These are phyloP conservation scores for Drosophila percnosoma DNA, from an alignment of 2,888 invertebrate species.

Conservation along the genomic window DNA sequence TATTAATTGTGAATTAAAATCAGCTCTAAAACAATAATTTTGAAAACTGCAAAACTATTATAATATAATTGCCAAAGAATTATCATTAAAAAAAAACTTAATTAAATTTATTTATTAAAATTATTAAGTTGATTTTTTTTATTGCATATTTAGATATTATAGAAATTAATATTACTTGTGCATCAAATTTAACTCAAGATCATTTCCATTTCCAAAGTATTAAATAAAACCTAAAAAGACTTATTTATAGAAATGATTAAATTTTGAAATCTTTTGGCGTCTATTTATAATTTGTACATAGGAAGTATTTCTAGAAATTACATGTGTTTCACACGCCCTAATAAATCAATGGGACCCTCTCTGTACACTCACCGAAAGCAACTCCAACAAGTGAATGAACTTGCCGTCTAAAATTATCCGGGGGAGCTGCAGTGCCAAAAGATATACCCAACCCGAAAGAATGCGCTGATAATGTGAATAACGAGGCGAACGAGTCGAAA, in stretches of 20 bases:
- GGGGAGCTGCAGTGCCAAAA: slow-evolving; percentile 26
- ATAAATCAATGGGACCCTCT: neutral
- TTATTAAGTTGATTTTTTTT: neutral
- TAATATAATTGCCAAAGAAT: neutral
- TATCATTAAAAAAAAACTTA: neutral
- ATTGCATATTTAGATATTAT: too few species aligned
- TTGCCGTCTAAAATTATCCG: slow-evolving; percentile 59
- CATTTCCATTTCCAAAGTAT: neutral
- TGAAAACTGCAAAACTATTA: neutral
- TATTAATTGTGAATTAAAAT: neutral
- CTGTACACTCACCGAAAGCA: neutral
- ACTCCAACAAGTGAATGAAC: slow-evolving; percentile 73
- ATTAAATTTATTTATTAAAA: neutral
- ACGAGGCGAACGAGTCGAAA: slow-evolving; percentile 38
- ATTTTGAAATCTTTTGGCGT: neutral
- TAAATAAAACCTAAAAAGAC: neutral
- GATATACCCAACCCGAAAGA: slow-evolving; percentile 34
- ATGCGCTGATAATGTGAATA: slow-evolving; percentile 64
- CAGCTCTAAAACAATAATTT: neutral
- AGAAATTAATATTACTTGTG: neutral
- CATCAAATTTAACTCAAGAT: neutral
- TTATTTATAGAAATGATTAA: neutral
- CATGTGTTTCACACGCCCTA: neutral
- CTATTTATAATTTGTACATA: neutral
- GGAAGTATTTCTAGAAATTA: neutral